Conservation (phyloP, 1,140 invertebrate genomes). For the Geopemphigus sp. region DNA sequence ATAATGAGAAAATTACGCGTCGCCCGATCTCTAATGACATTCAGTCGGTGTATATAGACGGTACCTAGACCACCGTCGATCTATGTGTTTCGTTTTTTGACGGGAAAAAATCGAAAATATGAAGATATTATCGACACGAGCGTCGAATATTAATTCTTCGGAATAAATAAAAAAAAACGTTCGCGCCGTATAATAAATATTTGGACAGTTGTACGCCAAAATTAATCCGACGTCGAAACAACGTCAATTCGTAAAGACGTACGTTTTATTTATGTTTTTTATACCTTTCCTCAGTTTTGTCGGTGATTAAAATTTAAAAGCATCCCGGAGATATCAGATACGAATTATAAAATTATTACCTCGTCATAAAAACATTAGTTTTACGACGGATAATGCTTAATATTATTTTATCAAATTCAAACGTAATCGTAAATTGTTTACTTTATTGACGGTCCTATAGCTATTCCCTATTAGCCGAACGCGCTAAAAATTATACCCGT, state of each 20-base stretch:
- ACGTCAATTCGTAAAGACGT: background rate
- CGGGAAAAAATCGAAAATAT: no score
- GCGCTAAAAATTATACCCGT: background rate
- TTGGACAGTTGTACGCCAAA: no score
- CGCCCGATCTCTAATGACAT: no score
- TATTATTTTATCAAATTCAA: slow-evolving; percentile 14
- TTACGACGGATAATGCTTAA: background rate
- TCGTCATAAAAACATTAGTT: slow-evolving; percentile 22
- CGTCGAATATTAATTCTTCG: background rate
- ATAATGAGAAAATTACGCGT: no score
- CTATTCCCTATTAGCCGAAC: background rate
- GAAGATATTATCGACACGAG: no score
- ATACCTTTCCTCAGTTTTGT: background rate
- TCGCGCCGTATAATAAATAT: no score
- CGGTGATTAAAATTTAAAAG: slow-evolving; percentile 14
- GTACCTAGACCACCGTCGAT: no score
- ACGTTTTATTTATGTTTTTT: slow-evolving; percentile 24
- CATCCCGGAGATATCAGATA: slow-evolving; percentile 3
- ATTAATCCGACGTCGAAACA: background rate
- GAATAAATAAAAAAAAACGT: background rate
- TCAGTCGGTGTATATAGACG: no score
- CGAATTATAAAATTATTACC: slow-evolving; percentile 21
- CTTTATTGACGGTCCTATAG: background rate
- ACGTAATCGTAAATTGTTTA: slow-evolving; percentile 34
- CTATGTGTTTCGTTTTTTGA: no score